A percentile compares a stretch with the other conserved stretches of the same genome.
Conservation (phyloP, 2,113 vertebrate genomes). For the Microcebus jonahi region DNA sequence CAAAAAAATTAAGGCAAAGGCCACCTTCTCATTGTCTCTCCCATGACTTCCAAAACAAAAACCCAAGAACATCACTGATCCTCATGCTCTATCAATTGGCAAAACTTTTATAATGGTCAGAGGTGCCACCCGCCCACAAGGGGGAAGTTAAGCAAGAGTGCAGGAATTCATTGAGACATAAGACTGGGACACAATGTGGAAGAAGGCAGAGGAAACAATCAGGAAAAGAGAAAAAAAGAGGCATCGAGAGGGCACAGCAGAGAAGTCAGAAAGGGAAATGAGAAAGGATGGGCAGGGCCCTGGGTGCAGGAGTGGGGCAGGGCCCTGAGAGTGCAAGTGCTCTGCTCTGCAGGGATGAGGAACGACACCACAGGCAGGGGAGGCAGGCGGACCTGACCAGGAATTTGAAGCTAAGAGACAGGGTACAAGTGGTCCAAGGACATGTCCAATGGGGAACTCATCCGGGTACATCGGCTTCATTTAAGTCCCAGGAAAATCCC, state of each 20-base stretch:
- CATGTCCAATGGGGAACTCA: background rate
- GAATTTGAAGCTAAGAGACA: background rate
- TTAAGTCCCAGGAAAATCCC: background rate
- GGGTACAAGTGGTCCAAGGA: background rate
- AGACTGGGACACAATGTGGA: background rate
- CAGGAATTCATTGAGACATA: background rate
- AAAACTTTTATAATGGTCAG: background rate
- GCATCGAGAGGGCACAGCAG: background rate
- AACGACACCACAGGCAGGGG: background rate
- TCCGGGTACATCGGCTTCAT: background rate
- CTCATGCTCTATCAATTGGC: background rate
- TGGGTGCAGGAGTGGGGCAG: background rate
- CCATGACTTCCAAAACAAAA: background rate
- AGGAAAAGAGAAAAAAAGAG: background rate
- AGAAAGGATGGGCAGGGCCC: background rate
- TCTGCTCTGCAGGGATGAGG: background rate
- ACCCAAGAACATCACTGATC: background rate
- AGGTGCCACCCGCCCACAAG: background rate
- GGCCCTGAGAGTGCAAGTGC: background rate
- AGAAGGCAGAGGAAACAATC: background rate
- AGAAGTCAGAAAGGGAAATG: constrained; percentile 41
- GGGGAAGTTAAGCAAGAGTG: constrained; percentile 17
- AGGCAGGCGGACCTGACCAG: background rate
- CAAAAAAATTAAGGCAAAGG: background rate
- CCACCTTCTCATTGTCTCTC: background rate